Evolutionary conservation across 2,888 invertebrate genomes (phyloP).

Genomic region (Exocentrus adspersus): DNA sequence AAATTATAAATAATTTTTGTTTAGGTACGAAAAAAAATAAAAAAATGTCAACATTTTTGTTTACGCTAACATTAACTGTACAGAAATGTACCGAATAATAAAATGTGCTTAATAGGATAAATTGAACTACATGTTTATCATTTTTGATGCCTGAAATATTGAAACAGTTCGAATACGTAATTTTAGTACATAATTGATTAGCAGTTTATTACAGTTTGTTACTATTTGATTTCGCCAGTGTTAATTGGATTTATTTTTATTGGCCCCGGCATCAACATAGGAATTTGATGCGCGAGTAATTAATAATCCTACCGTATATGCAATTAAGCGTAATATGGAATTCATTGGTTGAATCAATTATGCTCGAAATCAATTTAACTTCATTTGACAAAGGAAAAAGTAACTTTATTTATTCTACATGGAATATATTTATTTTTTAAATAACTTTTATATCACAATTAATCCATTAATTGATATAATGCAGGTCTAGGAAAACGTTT

Average conservation of each 20-base stretch:
- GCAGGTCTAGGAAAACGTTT: too few relatives aligned
- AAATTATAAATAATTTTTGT: too few relatives aligned
- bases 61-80: too few relatives aligned
- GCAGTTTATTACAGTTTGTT: neutral
- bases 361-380: slow-evolving; percentile 1
- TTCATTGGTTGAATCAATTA: slow-evolving; percentile 23
- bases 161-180: slow-evolving; percentile 10
- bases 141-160: slow-evolving; percentile 12
- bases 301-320: slow-evolving; percentile 28
- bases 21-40: too few relatives aligned
- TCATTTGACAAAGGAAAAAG: neutral
- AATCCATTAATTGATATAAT: too few relatives aligned
- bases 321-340: slow-evolving; percentile 29
- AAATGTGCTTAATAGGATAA: slow-evolving; percentile 10
- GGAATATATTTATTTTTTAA: too few relatives aligned
- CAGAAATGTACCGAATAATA: too few relatives aligned
- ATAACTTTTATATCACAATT: too few relatives aligned
- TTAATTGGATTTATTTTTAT: slow-evolving; percentile 6
- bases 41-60: too few relatives aligned
- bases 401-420: neutral
- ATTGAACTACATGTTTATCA: slow-evolving; percentile 20
- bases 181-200: slow-evolving; percentile 10
- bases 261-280: neutral
- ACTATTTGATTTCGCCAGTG: neutral
- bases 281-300: slow-evolving; percentile 17